Conservation (phyloP, 2,888 invertebrate species). For the Epirrhoe tristata region DNA sequence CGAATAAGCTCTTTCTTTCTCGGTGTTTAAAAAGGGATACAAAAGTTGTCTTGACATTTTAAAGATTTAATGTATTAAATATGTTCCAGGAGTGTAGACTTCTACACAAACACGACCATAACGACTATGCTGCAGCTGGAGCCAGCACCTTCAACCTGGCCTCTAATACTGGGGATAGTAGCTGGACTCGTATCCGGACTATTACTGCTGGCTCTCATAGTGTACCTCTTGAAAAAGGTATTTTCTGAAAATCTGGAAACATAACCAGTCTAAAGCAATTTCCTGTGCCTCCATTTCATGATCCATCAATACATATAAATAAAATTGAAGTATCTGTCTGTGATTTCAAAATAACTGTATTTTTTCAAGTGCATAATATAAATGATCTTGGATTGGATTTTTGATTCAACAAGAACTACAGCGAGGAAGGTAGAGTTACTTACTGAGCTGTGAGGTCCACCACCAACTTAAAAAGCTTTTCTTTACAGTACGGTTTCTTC, state of each 20-base stretch:
- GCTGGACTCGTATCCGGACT: constrained; percentile 66
- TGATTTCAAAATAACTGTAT: no score
- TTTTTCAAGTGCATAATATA: no score
- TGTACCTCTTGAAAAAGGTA: constrained; percentile 68
- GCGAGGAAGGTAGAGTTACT: no score
- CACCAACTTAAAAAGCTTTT: background rate
- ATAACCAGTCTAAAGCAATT: no score
- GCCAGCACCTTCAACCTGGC: constrained; percentile 66
- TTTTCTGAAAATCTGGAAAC: constrained; percentile 8
- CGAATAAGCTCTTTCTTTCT: no score
- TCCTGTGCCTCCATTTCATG: no score
- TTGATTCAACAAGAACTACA: no score
- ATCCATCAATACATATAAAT: no score
- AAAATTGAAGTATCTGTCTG: no score
- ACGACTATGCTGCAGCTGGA: constrained; percentile 61
- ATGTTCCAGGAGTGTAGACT: constrained; percentile 15
- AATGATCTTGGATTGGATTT: no score
- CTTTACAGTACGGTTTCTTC: constrained; percentile 69
- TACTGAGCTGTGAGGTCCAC: no score
- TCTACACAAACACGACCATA: constrained; percentile 33
- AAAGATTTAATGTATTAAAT: background rate
- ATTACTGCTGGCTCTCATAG: constrained; percentile 59
- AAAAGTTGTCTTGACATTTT: background rate
- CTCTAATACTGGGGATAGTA: constrained; percentile 60
- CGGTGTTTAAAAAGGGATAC: no score